These are phyloP conservation scores for Napeogenes inachia DNA, from an alignment of 2,888 invertebrate species.

Conservation along the genomic window DNA sequence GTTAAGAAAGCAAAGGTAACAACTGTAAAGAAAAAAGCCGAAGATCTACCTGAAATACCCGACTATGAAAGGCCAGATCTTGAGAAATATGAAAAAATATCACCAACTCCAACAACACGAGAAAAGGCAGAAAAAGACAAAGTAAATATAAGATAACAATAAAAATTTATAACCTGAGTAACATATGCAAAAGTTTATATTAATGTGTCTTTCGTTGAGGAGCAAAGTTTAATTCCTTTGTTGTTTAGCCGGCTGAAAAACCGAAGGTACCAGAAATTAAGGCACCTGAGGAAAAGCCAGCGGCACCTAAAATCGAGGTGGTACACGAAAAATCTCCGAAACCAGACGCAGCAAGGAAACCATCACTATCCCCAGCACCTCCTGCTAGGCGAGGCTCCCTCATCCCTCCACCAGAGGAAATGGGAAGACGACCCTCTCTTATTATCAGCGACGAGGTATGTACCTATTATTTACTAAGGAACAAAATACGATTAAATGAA, in stretches of 20 bases:
- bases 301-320: constrained; percentile 91
- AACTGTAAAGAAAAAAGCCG: constrained; percentile 73
- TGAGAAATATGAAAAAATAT: constrained; percentile 81
- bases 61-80: constrained; percentile 87
- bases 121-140: constrained; percentile 69
- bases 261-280: constrained; percentile 83
- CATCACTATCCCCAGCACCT: constrained; percentile 82
- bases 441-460: constrained; percentile 97
- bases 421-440: constrained; percentile 90
- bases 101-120: constrained; percentile 70
- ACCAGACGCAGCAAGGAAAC: constrained; percentile 81
- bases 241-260: constrained; percentile 37
- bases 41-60: constrained; percentile 79
- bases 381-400: constrained; percentile 85
- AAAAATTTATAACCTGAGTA: constrained; percentile 2
- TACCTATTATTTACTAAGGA: constrained; percentile 34
- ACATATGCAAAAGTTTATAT: neutral
- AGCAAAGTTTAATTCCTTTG: constrained; percentile 11
- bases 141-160: constrained; percentile 28
- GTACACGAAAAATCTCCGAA: constrained; percentile 86
- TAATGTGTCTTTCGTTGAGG: neutral
- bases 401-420: constrained; percentile 92
- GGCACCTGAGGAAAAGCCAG: constrained; percentile 76
- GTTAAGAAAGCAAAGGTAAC: constrained; percentile 70
- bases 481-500: constrained; percentile 6